A percentile compares a stretch with the other conserved stretches of the same genome.
phyloP scores from a whole-genome alignment of 2,113 vertebrate genomes.

The Bagarius yarrelli region DNA sequence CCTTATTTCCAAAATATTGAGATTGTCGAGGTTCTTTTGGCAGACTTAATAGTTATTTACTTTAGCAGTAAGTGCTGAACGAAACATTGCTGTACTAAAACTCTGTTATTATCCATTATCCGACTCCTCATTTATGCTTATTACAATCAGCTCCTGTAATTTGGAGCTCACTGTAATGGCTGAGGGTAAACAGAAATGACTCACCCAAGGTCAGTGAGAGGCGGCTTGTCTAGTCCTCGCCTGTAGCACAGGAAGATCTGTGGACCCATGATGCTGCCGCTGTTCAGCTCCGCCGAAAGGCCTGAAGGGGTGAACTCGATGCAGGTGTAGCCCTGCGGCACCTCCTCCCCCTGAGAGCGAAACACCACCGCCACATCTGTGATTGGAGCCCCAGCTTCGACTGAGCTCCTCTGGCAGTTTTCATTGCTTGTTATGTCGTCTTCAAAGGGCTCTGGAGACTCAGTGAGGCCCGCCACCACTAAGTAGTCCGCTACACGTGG shows the following conservation, averaged over 20 bases:
- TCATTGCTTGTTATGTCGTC: slow-evolving; percentile 93
- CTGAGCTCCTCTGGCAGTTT: slow-evolving; percentile 78
- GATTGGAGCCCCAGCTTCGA: slow-evolving; percentile 90
- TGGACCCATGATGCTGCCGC: slow-evolving; percentile 89
- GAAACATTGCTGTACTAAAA: slow-evolving; percentile 13
- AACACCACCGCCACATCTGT: slow-evolving; percentile 93
- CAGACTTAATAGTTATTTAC: slow-evolving; percentile 38
- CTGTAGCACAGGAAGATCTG: slow-evolving; percentile 95
- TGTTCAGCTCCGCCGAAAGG: slow-evolving; percentile 92
- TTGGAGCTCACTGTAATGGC: not conserved
- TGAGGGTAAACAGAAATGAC: slow-evolving; percentile 51
- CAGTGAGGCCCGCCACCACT: slow-evolving; percentile 93
- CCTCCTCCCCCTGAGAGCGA: slow-evolving; percentile 91
- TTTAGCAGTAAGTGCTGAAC: slow-evolving; percentile 16
- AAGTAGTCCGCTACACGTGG: slow-evolving; percentile 98
- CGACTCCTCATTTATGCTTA: slow-evolving; percentile 19
- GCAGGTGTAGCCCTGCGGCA: slow-evolving; percentile 86
- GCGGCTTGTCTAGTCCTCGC: slow-evolving; percentile 93
- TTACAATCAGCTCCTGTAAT: slow-evolving; percentile 34
- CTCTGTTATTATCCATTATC: slow-evolving; percentile 37
- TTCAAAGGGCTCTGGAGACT: slow-evolving; percentile 89
- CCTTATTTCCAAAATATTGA: slow-evolving; percentile 37
- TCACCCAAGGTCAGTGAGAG: slow-evolving; percentile 96
- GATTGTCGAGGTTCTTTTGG: slow-evolving; percentile 11
- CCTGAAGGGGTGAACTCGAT: slow-evolving; percentile 90